Evolutionary conservation across 2,113 vertebrate species (phyloP), one percentile per base, ranked within the genome.

Genomic region (Microtus ochrogaster): DNA sequence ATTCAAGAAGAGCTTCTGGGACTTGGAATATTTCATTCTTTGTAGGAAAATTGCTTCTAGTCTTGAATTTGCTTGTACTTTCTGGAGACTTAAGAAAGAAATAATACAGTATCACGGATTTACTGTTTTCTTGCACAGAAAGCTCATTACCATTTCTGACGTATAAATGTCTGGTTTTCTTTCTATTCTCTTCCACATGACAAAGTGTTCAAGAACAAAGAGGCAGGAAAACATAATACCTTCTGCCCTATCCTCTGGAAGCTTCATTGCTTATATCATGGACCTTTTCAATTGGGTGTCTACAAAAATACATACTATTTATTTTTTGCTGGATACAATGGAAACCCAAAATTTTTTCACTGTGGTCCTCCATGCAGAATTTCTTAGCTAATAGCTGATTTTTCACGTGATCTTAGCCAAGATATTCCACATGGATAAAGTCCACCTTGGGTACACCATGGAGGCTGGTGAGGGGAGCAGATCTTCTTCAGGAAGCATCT

Each of bases 101-200:
- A 28, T 77, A 86, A 41, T 72, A 39, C 30, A 90, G 65, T 93
- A 70, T 79, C 52, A 49, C 63, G n/a, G 36, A 72, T 47, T 41
- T 90, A 52, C 33, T 92, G 33, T 94, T 92, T 92, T 58, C n/a
- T 89, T 77, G 21, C 3, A 70, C 7, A 33, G 85, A 52, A 95
- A 87, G 17, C n/a, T 65, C 19, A 65, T 49, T 65, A 30, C 2
- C 13, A 58, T 82, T 90, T 95, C 39, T 74, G 85, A 33, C 22
- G 24, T 74, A 63, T 14, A 22, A 36, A 24, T 77, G 28, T 41
- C 41, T 70, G 28, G 0, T 12, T 92, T 87, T 92, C 30, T 72
- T 89, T 90, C 33, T 79, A 1, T 74, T 91, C n/a, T 92, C 7
- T 44, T 58, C 33, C 63, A 49, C 44, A 76, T 47, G 66, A 88